Percentiles rank a stretch among this genome's conserved stretches.
Conservation (phyloP, 1,140 invertebrate species). For the Hetaerina americana region DNA sequence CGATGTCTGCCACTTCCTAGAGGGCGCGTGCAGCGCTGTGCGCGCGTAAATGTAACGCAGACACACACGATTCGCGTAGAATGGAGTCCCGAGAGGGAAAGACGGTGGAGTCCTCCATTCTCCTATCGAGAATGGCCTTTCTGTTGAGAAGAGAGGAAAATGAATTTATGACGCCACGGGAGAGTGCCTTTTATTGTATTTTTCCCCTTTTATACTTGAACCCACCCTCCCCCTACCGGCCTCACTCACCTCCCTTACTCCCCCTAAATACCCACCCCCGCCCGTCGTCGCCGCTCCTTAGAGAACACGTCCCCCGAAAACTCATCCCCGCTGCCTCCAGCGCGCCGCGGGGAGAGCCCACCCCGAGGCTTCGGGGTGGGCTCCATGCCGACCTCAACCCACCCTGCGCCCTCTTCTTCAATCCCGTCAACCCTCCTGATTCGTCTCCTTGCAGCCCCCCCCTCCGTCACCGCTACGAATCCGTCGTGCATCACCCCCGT, state of each 20-base stretch:
- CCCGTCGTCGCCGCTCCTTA: neutral
- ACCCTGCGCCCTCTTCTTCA: neutral
- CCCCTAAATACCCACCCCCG: neutral
- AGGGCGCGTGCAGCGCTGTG: neutral
- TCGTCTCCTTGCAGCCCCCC: neutral
- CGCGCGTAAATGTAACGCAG: too few species aligned
- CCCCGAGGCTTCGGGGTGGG: too few species aligned
- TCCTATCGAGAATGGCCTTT: neutral
- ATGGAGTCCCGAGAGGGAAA: neutral
- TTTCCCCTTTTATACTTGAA: slow-evolving; percentile 1
- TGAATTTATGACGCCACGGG: slow-evolving; percentile 22
- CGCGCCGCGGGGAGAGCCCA: too few species aligned
- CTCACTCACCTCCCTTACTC: slow-evolving; percentile 1
- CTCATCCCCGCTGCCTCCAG: too few species aligned
- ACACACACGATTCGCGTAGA: neutral
- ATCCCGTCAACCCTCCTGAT: neutral
- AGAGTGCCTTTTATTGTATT: slow-evolving; percentile 15
- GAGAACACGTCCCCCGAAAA: too few species aligned
- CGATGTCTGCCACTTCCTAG: neutral
- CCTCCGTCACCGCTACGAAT: neutral
- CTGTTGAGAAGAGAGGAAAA: slow-evolving; percentile 6
- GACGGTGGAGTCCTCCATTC: neutral
- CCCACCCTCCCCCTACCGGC: neutral
- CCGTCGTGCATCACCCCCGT: too few species aligned
- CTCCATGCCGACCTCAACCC: too few species aligned